Percentiles rank a stretch among this genome's conserved stretches.
Evolutionary conservation across 2,797 vertebrate species (phyloP).

Genomic region (Schizopygopsis malacanthus): DNA sequence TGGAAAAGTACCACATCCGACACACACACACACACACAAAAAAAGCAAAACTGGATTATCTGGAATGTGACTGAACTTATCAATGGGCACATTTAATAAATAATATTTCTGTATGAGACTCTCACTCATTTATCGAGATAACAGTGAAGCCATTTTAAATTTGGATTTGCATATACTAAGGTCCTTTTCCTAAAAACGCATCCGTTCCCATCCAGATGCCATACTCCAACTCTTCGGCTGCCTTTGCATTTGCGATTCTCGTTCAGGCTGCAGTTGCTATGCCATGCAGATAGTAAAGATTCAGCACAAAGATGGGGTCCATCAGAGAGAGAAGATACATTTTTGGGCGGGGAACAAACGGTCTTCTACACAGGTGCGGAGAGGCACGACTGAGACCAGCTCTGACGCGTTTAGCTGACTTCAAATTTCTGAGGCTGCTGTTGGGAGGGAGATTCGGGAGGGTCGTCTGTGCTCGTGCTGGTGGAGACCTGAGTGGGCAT

Average conservation of each 20-base stretch:
- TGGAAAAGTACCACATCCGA: conserved; percentile 24
- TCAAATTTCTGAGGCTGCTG: conserved; percentile 80
- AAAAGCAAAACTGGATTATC: conserved; percentile 28
- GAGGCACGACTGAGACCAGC: conserved; percentile 82
- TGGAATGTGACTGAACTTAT: conserved; percentile 45
- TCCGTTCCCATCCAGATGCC: conserved; percentile 54
- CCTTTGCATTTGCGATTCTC: conserved; percentile 70
- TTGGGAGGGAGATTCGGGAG: conserved; percentile 68
- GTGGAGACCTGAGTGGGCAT: conserved; percentile 87
- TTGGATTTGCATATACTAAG: conserved; percentile 61
- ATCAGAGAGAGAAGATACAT: conserved; percentile 52
- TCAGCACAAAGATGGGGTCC: conserved; percentile 69
- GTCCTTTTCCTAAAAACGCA: conserved; percentile 33
- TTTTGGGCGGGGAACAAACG: conserved; percentile 58
- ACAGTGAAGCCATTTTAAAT: conserved; percentile 52
- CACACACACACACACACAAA: not conserved
- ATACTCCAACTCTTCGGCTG: conserved; percentile 67
- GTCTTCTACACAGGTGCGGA: conserved; percentile 56
- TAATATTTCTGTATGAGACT: conserved; percentile 37
- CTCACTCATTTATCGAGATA: conserved; percentile 45
- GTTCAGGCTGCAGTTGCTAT: conserved; percentile 80
- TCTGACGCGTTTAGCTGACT: conserved; percentile 84
- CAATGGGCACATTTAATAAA: conserved; percentile 49
- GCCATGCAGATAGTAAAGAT: conserved; percentile 85
- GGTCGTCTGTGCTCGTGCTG: conserved; percentile 87